phyloP scores from a whole-genome alignment of 2,888 invertebrate species.

The Matsumyia berberina region DNA sequence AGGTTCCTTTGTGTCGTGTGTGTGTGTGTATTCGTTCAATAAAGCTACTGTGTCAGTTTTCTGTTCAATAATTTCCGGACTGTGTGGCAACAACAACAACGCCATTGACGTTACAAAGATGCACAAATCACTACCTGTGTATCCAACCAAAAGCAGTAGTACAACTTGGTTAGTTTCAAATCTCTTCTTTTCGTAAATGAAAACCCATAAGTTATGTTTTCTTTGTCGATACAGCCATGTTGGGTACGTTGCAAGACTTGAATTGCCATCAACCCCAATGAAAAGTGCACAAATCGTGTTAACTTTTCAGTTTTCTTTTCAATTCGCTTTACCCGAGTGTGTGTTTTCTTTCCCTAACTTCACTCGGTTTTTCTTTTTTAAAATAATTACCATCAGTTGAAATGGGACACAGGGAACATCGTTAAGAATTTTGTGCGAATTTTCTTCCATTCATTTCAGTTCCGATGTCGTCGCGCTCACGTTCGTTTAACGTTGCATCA shows the following conservation, averaged over 20 bases:
- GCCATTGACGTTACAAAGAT: not conserved
- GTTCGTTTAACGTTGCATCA: slow-evolving; percentile 61
- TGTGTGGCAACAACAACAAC: no score
- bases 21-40: no score
- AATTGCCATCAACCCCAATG: slow-evolving; percentile 29
- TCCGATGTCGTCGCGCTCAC: slow-evolving; percentile 63
- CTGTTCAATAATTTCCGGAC: no score
- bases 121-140: not conserved
- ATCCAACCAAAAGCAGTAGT: slow-evolving; percentile 5
- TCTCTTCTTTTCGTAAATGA: not conserved
- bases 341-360: slow-evolving; percentile 43
- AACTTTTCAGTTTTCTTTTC: slow-evolving; percentile 40
- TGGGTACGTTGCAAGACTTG: slow-evolving; percentile 11
- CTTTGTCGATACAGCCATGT: slow-evolving; percentile 23
- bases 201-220: slow-evolving; percentile 16
- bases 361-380: slow-evolving; percentile 50
- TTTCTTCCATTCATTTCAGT: slow-evolving; percentile 64
- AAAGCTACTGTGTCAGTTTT: no score
- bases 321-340: slow-evolving; percentile 32
- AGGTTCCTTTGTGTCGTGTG: no score
- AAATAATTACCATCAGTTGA: slow-evolving; percentile 64
- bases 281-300: slow-evolving; percentile 48
- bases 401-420: slow-evolving; percentile 62
- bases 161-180: not conserved
- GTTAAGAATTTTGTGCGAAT: slow-evolving; percentile 60